These are phyloP conservation scores for Myopa testacea DNA, from an alignment of 2,888 invertebrate genomes.

Conservation along the genomic window DNA sequence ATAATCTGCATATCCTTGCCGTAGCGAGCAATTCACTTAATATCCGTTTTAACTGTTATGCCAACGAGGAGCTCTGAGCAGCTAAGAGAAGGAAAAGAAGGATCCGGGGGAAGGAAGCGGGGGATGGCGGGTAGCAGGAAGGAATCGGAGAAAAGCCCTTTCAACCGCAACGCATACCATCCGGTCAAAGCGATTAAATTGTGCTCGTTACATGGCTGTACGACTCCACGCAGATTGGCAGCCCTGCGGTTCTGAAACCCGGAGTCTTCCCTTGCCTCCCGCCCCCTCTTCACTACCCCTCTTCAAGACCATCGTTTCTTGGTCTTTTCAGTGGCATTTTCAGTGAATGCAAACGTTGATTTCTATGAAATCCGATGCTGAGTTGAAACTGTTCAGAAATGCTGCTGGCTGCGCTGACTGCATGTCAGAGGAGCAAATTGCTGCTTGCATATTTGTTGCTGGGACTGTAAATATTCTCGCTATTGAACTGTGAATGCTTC, in stretches of 20 bases:
- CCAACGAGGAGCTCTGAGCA: background rate
- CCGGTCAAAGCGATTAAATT: conserved; percentile 42
- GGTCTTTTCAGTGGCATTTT: conserved; percentile 31
- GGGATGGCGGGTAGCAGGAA: background rate
- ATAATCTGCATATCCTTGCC: conserved; percentile 33
- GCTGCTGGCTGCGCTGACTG: background rate
- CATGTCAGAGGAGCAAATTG: conserved; percentile 7
- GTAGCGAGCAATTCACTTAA: conserved; percentile 34
- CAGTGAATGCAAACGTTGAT: conserved; percentile 45
- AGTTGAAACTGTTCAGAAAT: background rate
- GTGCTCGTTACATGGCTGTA: conserved; percentile 34
- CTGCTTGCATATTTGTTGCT: conserved; percentile 30
- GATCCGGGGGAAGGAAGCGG: background rate
- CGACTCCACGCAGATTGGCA: conserved; percentile 28
- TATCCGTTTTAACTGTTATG: conserved; percentile 36
- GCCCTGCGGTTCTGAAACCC: background rate
- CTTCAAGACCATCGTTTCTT: background rate
- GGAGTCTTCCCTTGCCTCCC: background rate
- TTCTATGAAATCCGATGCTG: conserved; percentile 31
- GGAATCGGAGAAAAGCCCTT: conserved; percentile 3
- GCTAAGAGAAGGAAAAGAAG: background rate
- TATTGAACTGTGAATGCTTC: conserved; percentile 44
- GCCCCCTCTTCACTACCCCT: background rate
- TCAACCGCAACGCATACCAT: conserved; percentile 33
- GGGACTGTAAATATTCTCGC: conserved; percentile 34